phyloP scores from a whole-genome alignment of 2,888 invertebrate genomes.

The Hirudinaria manillensis region DNA sequence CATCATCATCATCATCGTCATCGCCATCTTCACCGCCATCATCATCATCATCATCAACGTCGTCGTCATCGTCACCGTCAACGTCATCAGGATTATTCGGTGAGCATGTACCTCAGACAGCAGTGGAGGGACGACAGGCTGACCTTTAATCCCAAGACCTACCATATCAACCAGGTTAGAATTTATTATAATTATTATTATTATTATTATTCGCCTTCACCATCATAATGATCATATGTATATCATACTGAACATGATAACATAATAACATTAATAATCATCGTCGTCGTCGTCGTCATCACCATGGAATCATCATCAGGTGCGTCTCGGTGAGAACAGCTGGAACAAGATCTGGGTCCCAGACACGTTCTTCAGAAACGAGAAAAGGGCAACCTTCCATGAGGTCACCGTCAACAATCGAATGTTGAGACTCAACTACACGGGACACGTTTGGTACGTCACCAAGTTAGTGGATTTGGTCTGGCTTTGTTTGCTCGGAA shows the following conservation, averaged over 20 bases:
- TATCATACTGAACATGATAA: too few species aligned
- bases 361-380: conserved; percentile 40
- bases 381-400: conserved; percentile 39
- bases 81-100: conserved; percentile 27
- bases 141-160: conserved; percentile 35
- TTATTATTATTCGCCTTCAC: background rate
- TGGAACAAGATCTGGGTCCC: conserved; percentile 39
- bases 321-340: conserved; percentile 32
- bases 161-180: conserved; percentile 20
- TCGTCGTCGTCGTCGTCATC: too few species aligned
- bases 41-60: background rate
- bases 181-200: background rate
- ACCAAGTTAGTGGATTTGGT: conserved; percentile 34
- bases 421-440: conserved; percentile 36
- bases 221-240: background rate
- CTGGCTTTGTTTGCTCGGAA: background rate
- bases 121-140: conserved; percentile 84
- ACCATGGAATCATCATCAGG: background rate
- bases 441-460: conserved; percentile 37
- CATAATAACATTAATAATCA: too few species aligned
- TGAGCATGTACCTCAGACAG: conserved; percentile 74
- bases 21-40: background rate
- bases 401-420: conserved; percentile 38
- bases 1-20: background rate
- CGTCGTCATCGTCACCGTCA: background rate